Base-by-base conservation (phyloP, 1,140 invertebrate species). In the Solenopsis invicta region DNA sequence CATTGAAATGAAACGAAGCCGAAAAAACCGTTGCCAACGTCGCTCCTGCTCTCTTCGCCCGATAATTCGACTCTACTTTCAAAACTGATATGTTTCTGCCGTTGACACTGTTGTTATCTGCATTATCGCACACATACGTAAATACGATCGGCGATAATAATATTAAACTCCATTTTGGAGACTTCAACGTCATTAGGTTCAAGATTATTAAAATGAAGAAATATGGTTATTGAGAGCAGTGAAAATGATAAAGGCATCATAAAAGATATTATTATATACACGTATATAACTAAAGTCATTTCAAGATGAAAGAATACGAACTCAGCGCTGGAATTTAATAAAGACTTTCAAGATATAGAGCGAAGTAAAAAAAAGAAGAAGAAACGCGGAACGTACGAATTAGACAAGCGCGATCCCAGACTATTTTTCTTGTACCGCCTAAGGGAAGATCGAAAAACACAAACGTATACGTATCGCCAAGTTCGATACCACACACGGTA, bases 31-130 rank as follows among this genome's bases (percentile, higher is more conserved):
- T 81, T 59, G 78, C 18, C 52, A 34, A 4, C 21, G 29, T 78
- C 29, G 61, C 18, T 37, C 4, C 56, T 48, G 21, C 21, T 54
- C 12, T 56, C 29, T 34, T 18, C 10, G n/a, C 50, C 21, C 5
- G 80, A 74, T 48, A 59, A n/a, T 37, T 69, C 16, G 34, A 56
- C n/a, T 81, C 71, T 54, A 52, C 45, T 48, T 34, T 71, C 34
- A 18, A 37, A 18, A 24, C 50, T 16, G 16, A 50, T 8, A 77
- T 4, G 6, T 24, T 62, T 29, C 16, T 50, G 6, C 48, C 18
- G 24, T 29, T 67, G 61, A 76, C 4, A 37, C 34, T n/a, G 4
- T 8, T 6, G 6, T 48, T 34, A 81, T n/a, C 41, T 69, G 8
- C 5, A 71, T 81, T 10, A 24, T 81, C 50, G 21, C 9, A 34